Evolutionary conservation across 2,888 invertebrate species (phyloP).

Genomic region (Chrysolina oricalcia): DNA sequence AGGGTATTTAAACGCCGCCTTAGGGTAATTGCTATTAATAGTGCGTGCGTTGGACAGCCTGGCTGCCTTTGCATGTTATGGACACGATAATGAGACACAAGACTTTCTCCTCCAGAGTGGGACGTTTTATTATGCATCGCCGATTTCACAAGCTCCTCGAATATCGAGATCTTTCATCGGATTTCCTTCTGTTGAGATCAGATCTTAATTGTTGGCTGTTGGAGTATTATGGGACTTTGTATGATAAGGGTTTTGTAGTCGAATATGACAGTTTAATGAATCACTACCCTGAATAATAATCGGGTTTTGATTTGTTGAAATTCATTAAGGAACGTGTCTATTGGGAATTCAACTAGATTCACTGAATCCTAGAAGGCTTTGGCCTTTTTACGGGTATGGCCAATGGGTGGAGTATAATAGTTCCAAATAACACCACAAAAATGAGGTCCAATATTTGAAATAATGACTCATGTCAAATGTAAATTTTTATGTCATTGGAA

Average conservation of each 20-base stretch:
- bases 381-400: no score
- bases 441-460: no score
- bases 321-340: no score
- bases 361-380: no score
- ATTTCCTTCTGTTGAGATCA: slow-evolving; percentile 35
- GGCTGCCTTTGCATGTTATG: slow-evolving; percentile 68
- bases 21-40: slow-evolving; percentile 70
- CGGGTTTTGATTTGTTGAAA: neutral
- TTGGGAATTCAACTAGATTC: no score
- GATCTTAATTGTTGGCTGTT: slow-evolving; percentile 2
- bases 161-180: slow-evolving; percentile 37
- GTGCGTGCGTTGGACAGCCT: slow-evolving; percentile 69
- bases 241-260: neutral
- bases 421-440: no score
- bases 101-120: slow-evolving; percentile 50
- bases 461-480: no score
- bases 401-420: no score
- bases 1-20: slow-evolving; percentile 69
- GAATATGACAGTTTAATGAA: neutral
- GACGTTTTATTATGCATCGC: slow-evolving; percentile 59
- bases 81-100: slow-evolving; percentile 69
- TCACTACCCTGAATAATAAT: neutral
- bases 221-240: neutral
- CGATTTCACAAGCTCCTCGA: slow-evolving; percentile 48
- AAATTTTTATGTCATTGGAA: no score